Evolutionary conservation across 2,888 invertebrate genomes (phyloP).

Genomic region (Diaperis boleti): DNA sequence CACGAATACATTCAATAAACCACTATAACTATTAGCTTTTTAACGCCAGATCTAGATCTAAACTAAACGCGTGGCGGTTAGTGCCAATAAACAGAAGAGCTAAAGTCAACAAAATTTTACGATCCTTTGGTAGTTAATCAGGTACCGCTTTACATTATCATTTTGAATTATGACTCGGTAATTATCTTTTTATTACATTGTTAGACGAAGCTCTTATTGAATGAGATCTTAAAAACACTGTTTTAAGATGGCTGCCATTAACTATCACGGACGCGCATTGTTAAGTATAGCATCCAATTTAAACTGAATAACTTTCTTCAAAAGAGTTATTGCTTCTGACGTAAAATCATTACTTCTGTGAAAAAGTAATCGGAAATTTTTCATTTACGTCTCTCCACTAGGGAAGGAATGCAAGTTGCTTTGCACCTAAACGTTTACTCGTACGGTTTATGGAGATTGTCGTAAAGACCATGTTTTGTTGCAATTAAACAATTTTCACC

Average conservation of each 20-base stretch:
- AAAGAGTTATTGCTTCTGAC: slow-evolving; percentile 11
- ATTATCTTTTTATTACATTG: slow-evolving; percentile 6
- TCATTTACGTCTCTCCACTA: too few species aligned
- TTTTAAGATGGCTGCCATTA: background rate
- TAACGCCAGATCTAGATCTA: background rate
- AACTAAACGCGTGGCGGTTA: background rate
- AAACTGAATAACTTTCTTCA: background rate
- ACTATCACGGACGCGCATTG: background rate
- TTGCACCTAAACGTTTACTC: too few species aligned
- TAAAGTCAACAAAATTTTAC: slow-evolving; percentile 11
- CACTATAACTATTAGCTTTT: slow-evolving; percentile 17
- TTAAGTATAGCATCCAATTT: background rate
- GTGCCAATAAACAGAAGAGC: slow-evolving; percentile 2
- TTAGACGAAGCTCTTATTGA: background rate
- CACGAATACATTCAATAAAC: slow-evolving; percentile 13
- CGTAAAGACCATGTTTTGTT: too few species aligned
- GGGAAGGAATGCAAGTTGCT: too few species aligned
- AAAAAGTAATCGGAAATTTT: background rate
- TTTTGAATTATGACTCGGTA: slow-evolving; percentile 10
- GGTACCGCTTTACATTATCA: slow-evolving; percentile 21
- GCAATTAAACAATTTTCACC: too few species aligned
- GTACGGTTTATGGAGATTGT: too few species aligned
- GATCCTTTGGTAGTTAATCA: slow-evolving; percentile 15
- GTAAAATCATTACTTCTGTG: slow-evolving; percentile 15
- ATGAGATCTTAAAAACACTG: background rate